Evolutionary conservation across 2,797 vertebrate genomes (phyloP).

Genomic region (Micromesistius poutassou): DNA sequence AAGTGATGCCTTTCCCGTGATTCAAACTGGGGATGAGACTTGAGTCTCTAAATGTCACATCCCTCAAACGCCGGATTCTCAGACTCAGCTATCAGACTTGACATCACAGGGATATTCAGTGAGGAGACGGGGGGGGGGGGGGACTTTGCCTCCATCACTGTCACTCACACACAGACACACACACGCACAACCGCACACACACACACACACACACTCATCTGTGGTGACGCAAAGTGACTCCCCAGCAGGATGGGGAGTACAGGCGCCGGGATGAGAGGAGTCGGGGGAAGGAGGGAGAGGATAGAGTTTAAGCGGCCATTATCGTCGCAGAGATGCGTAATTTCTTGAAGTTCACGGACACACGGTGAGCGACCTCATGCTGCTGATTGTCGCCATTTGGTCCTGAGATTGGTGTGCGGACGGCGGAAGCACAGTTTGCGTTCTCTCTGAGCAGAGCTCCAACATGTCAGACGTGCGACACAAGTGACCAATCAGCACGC

Average conservation of each 20-base stretch:
- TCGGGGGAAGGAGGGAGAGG: neutral
- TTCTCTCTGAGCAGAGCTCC: no score
- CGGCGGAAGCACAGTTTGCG: no score
- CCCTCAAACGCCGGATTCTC: neutral
- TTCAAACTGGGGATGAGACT: neutral
- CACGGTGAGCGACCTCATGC: no score
- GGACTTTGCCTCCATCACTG: neutral
- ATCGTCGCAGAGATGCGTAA: neutral
- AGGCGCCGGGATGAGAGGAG: neutral
- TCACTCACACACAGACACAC: neutral
- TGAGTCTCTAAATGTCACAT: conserved; percentile 1
- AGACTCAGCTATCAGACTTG: neutral
- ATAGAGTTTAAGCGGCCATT: neutral
- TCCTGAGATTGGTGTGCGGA: no score
- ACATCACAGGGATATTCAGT: conserved; percentile 2
- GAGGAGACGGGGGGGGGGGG: neutral
- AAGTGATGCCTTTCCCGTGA: neutral
- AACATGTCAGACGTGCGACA: no score
- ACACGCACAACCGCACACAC: neutral
- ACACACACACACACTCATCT: neutral
- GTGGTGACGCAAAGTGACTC: neutral
- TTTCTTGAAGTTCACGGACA: no score
- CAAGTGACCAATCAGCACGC: no score
- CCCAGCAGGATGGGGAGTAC: neutral
- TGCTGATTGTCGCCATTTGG: neutral